phyloP scores from a whole-genome alignment of 2,888 invertebrate genomes.

The Dendrolimus pini region DNA sequence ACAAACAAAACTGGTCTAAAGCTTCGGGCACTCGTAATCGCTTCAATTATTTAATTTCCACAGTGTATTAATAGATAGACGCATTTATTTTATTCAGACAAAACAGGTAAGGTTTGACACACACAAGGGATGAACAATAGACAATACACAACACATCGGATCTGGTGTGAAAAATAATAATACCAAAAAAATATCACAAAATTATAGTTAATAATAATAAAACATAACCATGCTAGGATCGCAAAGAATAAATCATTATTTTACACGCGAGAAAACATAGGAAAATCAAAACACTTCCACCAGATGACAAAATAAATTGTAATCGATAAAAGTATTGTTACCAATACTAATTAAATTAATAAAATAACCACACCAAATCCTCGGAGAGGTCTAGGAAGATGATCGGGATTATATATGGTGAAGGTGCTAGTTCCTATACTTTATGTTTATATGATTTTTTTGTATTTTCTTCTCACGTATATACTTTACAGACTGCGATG shows the following conservation, averaged over 20 bases:
- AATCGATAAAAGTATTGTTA: constrained; percentile 52
- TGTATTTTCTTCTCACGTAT: constrained; percentile 53
- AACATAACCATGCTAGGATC: constrained; percentile 69
- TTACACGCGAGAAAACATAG: constrained; percentile 66
- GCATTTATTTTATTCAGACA: constrained; percentile 67
- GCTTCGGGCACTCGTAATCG: constrained; percentile 45
- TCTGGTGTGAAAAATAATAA: constrained; percentile 74
- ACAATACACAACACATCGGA: constrained; percentile 88
- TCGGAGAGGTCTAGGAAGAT: constrained; percentile 72
- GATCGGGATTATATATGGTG: constrained; percentile 62
- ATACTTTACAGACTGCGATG: constrained; percentile 58
- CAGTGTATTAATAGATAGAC: constrained; percentile 43
- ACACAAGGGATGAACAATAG: constrained; percentile 94
- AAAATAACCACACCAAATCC: constrained; percentile 77
- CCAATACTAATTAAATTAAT: constrained; percentile 56
- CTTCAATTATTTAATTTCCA: constrained; percentile 46
- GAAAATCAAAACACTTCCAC: constrained; percentile 77
- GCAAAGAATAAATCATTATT: constrained; percentile 60
- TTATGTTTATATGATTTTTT: constrained; percentile 48
- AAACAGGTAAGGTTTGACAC: constrained; percentile 84
- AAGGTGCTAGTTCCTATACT: constrained; percentile 63
- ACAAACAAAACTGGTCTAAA: constrained; percentile 71
- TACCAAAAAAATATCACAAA: constrained; percentile 40
- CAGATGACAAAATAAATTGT: constrained; percentile 68
- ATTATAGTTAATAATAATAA: constrained; percentile 43